Percentiles rank a stretch among this genome's conserved stretches.
Evolutionary conservation across 2,113 vertebrate species (phyloP).

Genomic region (Poeciliopsis retropinna): DNA sequence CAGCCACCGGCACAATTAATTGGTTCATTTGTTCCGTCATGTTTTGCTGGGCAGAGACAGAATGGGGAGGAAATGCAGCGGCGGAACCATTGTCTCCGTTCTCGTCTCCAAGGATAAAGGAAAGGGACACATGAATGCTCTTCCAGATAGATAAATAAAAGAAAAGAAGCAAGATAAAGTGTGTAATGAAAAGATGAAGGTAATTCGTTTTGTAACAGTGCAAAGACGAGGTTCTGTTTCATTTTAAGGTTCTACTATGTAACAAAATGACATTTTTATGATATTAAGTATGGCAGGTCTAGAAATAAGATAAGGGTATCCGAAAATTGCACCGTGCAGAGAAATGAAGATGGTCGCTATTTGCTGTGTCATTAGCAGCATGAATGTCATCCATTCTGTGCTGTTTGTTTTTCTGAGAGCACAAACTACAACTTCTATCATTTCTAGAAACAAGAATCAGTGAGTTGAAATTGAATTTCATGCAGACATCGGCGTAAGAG

Average conservation of each 20-base stretch:
- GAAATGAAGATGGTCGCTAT: not conserved
- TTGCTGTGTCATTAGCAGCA: not conserved
- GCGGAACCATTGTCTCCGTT: slow-evolving; percentile 71
- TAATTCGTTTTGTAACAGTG: slow-evolving; percentile 44
- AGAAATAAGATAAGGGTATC: not conserved
- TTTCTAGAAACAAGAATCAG: not conserved
- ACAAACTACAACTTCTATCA: too few relatives aligned
- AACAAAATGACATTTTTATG: not conserved
- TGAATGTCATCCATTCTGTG: not conserved
- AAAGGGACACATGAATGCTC: slow-evolving; percentile 77
- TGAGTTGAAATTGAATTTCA: not conserved
- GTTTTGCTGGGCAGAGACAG: slow-evolving; percentile 80
- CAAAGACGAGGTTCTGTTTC: slow-evolving; percentile 40
- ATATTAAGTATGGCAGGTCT: not conserved
- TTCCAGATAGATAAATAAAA: slow-evolving; percentile 70
- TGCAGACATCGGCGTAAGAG: not conserved
- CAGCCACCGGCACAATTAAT: slow-evolving; percentile 78
- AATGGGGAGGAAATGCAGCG: slow-evolving; percentile 69
- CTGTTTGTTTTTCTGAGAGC: not conserved
- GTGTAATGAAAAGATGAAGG: slow-evolving; percentile 67
- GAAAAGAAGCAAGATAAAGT: slow-evolving; percentile 70
- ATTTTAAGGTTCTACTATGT: slow-evolving; percentile 41
- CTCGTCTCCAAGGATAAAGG: slow-evolving; percentile 71
- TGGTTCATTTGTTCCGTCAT: slow-evolving; percentile 84
- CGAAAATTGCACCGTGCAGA: not conserved